Conservation (phyloP, 2,113 vertebrate species). For the Ctenomys sociabilis region DNA sequence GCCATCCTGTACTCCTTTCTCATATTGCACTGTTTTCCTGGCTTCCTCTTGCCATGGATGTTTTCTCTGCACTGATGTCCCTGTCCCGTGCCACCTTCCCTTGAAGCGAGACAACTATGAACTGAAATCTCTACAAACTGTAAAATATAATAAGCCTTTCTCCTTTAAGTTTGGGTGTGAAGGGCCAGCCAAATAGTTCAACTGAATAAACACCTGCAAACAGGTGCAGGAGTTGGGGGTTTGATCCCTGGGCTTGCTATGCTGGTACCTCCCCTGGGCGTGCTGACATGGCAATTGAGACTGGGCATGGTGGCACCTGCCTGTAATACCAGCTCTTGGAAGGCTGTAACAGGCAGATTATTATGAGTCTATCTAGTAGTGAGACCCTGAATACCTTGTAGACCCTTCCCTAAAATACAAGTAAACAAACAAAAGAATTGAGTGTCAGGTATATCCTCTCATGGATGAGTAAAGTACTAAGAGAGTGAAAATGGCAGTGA, state of each 20-base stretch:
- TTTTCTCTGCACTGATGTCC: background rate
- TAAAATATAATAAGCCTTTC: background rate
- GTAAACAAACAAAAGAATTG: background rate
- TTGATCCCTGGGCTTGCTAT: too few relatives aligned
- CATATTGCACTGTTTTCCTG: background rate
- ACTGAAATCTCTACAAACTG: background rate
- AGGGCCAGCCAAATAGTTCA: too few relatives aligned
- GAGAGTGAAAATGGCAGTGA: background rate
- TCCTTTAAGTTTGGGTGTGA: background rate
- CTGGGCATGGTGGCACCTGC: too few relatives aligned
- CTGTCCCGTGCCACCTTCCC: background rate
- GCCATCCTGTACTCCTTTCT: background rate
- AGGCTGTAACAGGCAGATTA: too few relatives aligned
- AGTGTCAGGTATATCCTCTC: background rate
- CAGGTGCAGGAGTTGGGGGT: too few relatives aligned
- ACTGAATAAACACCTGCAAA: too few relatives aligned
- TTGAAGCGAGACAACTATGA: background rate
- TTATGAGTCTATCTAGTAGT: too few relatives aligned
- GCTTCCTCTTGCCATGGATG: background rate
- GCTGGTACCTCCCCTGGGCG: too few relatives aligned
- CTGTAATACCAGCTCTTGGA: too few relatives aligned
- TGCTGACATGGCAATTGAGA: too few relatives aligned
- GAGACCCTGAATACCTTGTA: too few relatives aligned
- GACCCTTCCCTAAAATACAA: too few relatives aligned
- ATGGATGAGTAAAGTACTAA: background rate